Evolutionary conservation across 1,140 invertebrate species (phyloP), one percentile per base, ranked within the genome.

Genomic region (Panonychus citri): DNA sequence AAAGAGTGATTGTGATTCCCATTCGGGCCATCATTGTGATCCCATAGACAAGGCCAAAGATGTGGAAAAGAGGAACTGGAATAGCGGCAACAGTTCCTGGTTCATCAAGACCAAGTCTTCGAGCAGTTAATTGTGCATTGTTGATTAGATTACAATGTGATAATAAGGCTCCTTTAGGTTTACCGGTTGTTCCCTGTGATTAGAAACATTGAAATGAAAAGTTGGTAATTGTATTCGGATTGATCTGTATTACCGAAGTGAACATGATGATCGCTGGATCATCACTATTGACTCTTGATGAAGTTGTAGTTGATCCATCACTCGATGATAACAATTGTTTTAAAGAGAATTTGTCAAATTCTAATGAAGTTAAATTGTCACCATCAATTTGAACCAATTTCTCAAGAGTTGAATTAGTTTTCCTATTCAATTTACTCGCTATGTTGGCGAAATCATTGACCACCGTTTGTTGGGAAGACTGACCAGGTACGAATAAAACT

Each of bases 1-100:
- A 54, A 2, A 57, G 27, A 3, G 52, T 39, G 19, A 46, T 40
- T 24, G 30, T 15, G 12, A 52, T 28, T 15, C 8, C 37, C 24
- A 24, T 8, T 57, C 37, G 19, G n/a, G n/a, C 8, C 59, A 58
- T 58, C 1, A 65, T 68, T 1, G 85, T 61, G 55, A 79, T 69
- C 0, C 80, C 85, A 42, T 81, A 72, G 1, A 83, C 74, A 28
- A 81, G 78, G 0, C 85, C 90, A 66, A 83, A 88, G 17, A 82
- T 88, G 66, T 98, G 93, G 66, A 95, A 97, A 17, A 95, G 73
- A 0, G 91, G 91, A 0, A 87, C 82, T 68, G 88, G 80, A 0
- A 81, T 64, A 64, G 85, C 88, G 43, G 85, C 64, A 28, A 46
- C 30, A 30, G 37, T 62, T 55, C 59, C 68, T 61, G 69, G 69